Conservation (phyloP, 2,797 vertebrate genomes). For the Pteronotus mesoamericanus region DNA sequence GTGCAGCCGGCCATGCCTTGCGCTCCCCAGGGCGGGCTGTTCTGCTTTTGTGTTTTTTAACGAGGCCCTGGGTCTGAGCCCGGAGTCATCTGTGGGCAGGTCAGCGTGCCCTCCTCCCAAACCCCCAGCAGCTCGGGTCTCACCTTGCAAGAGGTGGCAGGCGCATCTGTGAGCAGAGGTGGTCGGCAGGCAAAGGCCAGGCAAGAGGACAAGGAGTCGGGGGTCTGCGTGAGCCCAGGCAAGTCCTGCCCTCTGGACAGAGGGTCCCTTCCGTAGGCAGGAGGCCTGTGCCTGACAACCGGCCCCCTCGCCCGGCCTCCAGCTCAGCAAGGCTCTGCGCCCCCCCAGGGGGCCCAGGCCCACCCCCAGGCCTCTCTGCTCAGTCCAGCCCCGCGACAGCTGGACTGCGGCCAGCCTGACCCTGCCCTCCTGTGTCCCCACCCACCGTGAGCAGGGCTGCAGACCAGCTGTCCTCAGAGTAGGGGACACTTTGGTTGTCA, state of each 20-base stretch:
- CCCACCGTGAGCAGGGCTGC: accelerated
- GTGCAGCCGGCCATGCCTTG: accelerated
- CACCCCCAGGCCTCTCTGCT: background rate
- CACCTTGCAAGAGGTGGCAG: background rate
- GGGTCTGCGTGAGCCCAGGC: background rate
- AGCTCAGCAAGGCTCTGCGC: background rate
- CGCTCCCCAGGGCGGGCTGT: accelerated
- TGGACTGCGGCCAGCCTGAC: too few species aligned
- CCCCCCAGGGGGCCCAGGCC: accelerated
- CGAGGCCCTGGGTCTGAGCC: background rate
- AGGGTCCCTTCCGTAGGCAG: accelerated
- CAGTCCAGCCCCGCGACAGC: background rate
- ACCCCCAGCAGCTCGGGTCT: accelerated
- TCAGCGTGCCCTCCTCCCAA: accelerated
- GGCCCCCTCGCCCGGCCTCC: background rate
- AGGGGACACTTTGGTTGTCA: accelerated
- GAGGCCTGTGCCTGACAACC: accelerated
- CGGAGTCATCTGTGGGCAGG: accelerated
- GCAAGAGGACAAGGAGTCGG: background rate
- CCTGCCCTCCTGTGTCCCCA: accelerated
- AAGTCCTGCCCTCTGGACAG: accelerated
- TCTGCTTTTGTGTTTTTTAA: background rate
- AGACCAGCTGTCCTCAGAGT: accelerated
- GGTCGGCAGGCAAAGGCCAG: background rate
- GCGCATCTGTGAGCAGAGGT: background rate